Evolutionary conservation across 2,888 invertebrate species (phyloP), one percentile per base, ranked within the genome.

Genomic region (Parnassius apollo): DNA sequence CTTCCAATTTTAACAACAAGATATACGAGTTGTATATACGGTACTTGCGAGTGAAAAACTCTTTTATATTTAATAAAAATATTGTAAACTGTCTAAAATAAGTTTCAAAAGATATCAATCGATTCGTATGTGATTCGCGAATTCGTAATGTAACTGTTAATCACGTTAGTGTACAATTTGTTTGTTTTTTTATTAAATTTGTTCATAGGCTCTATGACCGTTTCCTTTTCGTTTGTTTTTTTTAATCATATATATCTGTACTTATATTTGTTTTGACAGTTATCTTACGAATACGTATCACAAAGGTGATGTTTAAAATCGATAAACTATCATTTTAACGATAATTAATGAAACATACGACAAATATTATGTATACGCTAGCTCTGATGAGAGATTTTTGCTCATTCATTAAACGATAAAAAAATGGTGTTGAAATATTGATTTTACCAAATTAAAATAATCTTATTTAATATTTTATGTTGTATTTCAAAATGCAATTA

Each of bases 401-500:
- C 94, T 94, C 93, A 93, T 93, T 93, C 89, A 88, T 82, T 87
- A 86, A 78, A 64, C 74, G 85, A 85, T 77, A 82, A 86, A 77
- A 82, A 86, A 86, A 84, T 81, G 83, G 85, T 91, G 91, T 92
- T 91, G 81, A 91, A 89, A 91, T 92, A 93, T 94, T 94, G 94
- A 94, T 94, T 94, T 94, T 94, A 94, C 94, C 94, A 95, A 94
- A 94, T 93, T 93, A 88, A 18, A 91, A 93, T 94, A 94, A 94
- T 94, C 94, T 95, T 94, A 95, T 95, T 95, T 95, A 94, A 94
- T 94, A 95, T 95, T 95, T 91, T 91, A 95, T 95, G 95, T 95
- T 95, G 95, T 95, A 95, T 94, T 94, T 95, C 94, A 94, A 94
- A 95, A 94, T 94, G 95, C 95, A 95, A 95, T 95, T 94, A 95